Conservation (phyloP, 2,113 vertebrate species). For the Zosterops lateralis region DNA sequence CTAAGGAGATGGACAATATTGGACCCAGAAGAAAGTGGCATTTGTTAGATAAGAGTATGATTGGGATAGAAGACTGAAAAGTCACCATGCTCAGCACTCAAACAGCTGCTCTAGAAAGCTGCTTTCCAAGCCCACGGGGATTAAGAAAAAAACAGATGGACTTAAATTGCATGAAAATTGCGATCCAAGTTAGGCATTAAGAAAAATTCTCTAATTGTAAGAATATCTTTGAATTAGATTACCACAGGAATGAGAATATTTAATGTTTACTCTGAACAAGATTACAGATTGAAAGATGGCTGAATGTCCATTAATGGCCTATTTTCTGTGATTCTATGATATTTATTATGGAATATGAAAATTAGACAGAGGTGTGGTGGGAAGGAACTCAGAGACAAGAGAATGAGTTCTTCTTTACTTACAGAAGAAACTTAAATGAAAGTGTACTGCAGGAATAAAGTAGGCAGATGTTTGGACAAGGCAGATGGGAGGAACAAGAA, state of each 20-base stretch:
- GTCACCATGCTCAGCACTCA: not conserved
- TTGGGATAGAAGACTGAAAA: not conserved
- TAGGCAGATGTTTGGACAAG: not conserved
- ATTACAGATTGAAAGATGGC: not conserved
- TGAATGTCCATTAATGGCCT: not conserved
- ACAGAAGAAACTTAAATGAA: not conserved
- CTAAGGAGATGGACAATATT: not conserved
- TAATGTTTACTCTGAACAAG: not conserved
- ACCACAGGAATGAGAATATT: not conserved
- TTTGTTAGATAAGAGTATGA: not conserved
- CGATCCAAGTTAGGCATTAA: not conserved
- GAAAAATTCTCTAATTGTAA: not conserved
- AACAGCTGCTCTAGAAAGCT: conserved; percentile 25
- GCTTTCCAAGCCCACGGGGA: not conserved
- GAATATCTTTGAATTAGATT: not conserved
- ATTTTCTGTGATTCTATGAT: not conserved
- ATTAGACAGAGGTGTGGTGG: not conserved
- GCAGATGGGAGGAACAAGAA: not conserved
- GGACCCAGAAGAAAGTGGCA: not conserved
- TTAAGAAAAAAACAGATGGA: conserved; percentile 2
- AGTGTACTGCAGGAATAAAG: not conserved
- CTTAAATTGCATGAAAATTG: not conserved
- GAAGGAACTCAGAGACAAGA: not conserved
- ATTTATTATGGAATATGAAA: not conserved
- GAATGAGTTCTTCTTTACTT: not conserved